Base-by-base conservation (phyloP, 2,888 invertebrate genomes). In the Hermaeophaga mercurialis region DNA sequence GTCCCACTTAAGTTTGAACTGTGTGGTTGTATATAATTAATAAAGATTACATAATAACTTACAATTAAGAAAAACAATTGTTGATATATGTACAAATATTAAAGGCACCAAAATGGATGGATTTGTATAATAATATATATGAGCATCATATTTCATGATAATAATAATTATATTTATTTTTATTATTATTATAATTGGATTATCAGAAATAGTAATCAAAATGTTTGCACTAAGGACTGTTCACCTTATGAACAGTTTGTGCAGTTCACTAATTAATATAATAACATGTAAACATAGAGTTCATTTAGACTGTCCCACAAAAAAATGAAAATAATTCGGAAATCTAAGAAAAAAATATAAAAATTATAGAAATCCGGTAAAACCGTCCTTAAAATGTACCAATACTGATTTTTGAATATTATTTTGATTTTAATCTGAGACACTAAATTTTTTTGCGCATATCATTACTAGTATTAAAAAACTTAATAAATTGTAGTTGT, bases 61-160 rank as follows among this genome's bases (percentile, higher is more conserved):
- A 55, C 56, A 53, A 53, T 55, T 57, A 59, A 52, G 56, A 61
- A 70, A 71, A 70, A 71, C 66, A 68, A 70, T 69, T 73, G 69
- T 70, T 70, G 68, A 68, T 73, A 58, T 64, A 72, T 71, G 65
- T 70, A 72, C 69, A 72, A 66, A 54, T 61, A 63, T 61, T 64
- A 64, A 76, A 77, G 77, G 76, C 77, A 76, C 77, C 75, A 75
- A 74, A 74, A 74, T 77, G 77, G 77, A 77, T 75, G 77, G 77
- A 77, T 75, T 76, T 73, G 73, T 74, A 72, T 33, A 41, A 47
- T 44, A 38, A 58, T 47, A 54, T 45, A 52, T 57, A 69, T 76
- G 76, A 76, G 76, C 75, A 74, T 72, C 71, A 67, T 71, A 68
- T 71, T 64, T 69, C 60, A 55, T 67, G 65, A 69, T 70, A 70